Evolutionary conservation across 23 tunicate species (phyloP), one percentile per base, ranked within the genome.

Genomic region (Trididemnum miniatum): DNA sequence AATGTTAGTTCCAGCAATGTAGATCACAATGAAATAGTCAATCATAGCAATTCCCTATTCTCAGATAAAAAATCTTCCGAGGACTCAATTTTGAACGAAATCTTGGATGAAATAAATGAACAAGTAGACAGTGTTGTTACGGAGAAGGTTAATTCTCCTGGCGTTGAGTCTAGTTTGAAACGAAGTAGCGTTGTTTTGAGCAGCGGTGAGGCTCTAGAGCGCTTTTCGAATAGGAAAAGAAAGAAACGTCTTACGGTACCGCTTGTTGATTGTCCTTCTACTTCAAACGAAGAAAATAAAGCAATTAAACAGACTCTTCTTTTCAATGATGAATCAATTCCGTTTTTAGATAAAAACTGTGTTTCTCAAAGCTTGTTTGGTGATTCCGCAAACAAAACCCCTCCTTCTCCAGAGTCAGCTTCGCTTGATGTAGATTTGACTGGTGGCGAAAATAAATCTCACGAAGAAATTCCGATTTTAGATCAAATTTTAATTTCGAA

Each of bases 401-500:
- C 57, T 49, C 18, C 57, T 9, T 62, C 26, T 18, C 26, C 5
- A 62, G 67, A 62, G 4, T 3, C 23, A 3, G 5, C 15, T 18
- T 20, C 67, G 3, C 67, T 3, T 18, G 67, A 62, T 7, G 5
- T 7, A 5, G 31, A 23, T 33, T 27, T 63, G 5, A 4, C 31
- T 63, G 29, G 5, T 23, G 71, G 22, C 7, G 31, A 63, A 63
- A 54, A 72, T 12, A 15, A 40, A 24, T 39, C 37, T 23, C 83
- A 74, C 57, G 82, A 76, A 76, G 35, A 59, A 2, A 57, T 76
- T 28, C 72, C 72, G 22, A 7, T 54, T 23, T 22, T 84, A 20
- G 82, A 84, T 83, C 20, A 2, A 2, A 29, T 4, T 7, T 4
- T n/a, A 7, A 24, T 22, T 22, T 22, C 77, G 73, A 7, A 23